These are phyloP conservation scores for Engraulis encrasicolus DNA, from an alignment of 2,113 vertebrate species.

Conservation along the genomic window DNA sequence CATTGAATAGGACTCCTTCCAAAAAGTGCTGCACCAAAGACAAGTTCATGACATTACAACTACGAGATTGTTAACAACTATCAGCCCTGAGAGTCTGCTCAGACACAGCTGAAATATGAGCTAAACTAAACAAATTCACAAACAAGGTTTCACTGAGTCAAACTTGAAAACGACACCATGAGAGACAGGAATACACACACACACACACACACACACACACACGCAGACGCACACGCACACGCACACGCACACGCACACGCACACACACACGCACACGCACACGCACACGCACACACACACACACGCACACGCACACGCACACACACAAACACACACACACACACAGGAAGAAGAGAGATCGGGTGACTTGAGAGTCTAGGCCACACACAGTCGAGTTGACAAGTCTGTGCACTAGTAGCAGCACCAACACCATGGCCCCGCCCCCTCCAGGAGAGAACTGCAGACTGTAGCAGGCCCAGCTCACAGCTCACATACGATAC, in stretches of 20 bases:
- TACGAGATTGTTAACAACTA: background rate
- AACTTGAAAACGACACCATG: background rate
- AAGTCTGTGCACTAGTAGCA: constrained; percentile 38
- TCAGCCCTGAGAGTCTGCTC: background rate
- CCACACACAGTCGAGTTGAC: constrained; percentile 64
- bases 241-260: constrained; percentile 27
- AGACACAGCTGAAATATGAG: background rate
- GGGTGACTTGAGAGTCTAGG: constrained; percentile 45
- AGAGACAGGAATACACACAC: background rate
- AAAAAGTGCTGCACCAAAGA: background rate
- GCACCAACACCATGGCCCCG: constrained; percentile 50
- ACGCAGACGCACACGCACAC: constrained; percentile 22
- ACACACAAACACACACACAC: background rate
- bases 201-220: constrained; percentile 21
- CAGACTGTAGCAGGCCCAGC: no score
- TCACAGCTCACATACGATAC: no score
- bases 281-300: no score
- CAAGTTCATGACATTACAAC: background rate
- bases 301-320: no score
- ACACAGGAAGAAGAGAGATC: constrained; percentile 48
- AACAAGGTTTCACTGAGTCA: background rate
- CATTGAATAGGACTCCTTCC: background rate
- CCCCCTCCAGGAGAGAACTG: constrained; percentile 19
- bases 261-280: background rate
- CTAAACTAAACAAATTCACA: background rate